Base-by-base conservation (phyloP, 1,140 invertebrate genomes). In the Leptinotarsa undecemlineata region DNA sequence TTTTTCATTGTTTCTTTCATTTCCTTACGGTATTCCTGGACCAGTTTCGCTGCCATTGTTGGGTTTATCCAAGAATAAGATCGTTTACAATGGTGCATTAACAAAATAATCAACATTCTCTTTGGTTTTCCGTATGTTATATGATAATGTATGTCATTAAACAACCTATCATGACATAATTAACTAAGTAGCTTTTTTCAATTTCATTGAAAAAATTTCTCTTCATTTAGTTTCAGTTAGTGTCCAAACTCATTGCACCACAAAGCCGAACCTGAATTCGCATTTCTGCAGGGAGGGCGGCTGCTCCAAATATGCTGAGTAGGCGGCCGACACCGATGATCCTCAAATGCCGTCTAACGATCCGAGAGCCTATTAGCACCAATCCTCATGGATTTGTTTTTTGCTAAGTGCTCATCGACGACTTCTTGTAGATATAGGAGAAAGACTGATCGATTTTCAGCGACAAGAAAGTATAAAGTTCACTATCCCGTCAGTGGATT, bases 291-390 rank as follows among this genome's bases (percentile, higher is more conserved):
- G 51, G 17, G 51, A 57, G 51, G 71, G 61, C 61, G 61, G 61
- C n/a, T 48, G 48, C 71, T 72, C 61, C 20, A 72, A 60, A 72
- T 72, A 72, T 72, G 71, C 71, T 72, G 71, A 72, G 71, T 72
- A 62, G 71, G 71, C 71, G 57, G 21, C 61, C 60, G 6, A 19
- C 62, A 26, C 42, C 71, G 20, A 19, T 47, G 60, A 72, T 42
- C 57, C 60, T 47, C 61, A 70, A 70, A 70, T 48, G 48, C 33
- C 68, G 68, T 57, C 57, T 72, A 63, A 26, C 48, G 68, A 61
- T 63, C 61, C 62, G 21, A 72, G 61, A 20, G 71, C 71, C 71
- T 72, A 72, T 72, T 72, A 72, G 71, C 71, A 72, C 42, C 42
- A 48, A 26, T 72, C 62, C 60, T 63, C n/a, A 15, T 61, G 71